Conservation (phyloP, 2,888 invertebrate species). For the Erebia palarica region DNA sequence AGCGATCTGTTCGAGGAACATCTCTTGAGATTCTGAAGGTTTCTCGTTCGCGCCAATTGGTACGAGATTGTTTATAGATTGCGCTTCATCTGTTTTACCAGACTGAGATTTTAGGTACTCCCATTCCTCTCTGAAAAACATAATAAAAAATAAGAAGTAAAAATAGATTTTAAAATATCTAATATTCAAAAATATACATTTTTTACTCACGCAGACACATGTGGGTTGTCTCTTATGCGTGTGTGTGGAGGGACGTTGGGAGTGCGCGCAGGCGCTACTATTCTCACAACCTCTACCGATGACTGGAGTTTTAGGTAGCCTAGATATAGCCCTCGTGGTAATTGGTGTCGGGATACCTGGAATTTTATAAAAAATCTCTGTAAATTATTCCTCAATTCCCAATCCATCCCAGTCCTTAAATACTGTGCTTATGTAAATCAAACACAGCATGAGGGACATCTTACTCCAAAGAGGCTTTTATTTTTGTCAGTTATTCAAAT, state of each 20-base stretch:
- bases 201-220: slow-evolving; percentile 93
- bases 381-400: not conserved
- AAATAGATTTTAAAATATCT: not conserved
- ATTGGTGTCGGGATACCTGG: slow-evolving; percentile 91
- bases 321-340: slow-evolving; percentile 94
- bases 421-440: too few relatives aligned
- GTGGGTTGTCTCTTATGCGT: slow-evolving; percentile 96
- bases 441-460: too few relatives aligned
- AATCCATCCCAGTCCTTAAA: too few relatives aligned
- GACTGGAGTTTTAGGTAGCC: slow-evolving; percentile 98
- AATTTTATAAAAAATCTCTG: slow-evolving; percentile 61
- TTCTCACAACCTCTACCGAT: slow-evolving; percentile 96
- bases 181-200: not conserved
- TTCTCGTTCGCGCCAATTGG: slow-evolving; percentile 65
- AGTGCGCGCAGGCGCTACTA: slow-evolving; percentile 94
- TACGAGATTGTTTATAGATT: slow-evolving; percentile 61
- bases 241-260: slow-evolving; percentile 98
- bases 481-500: too few relatives aligned
- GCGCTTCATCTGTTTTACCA: slow-evolving; percentile 60
- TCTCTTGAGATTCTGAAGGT: slow-evolving; percentile 89
- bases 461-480: too few relatives aligned
- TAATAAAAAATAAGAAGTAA: not conserved
- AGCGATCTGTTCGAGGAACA: slow-evolving; percentile 90
- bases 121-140: slow-evolving; percentile 94
- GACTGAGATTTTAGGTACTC: slow-evolving; percentile 89